Conservation (phyloP, 1,140 invertebrate species). For the Danaus plexippus region DNA sequence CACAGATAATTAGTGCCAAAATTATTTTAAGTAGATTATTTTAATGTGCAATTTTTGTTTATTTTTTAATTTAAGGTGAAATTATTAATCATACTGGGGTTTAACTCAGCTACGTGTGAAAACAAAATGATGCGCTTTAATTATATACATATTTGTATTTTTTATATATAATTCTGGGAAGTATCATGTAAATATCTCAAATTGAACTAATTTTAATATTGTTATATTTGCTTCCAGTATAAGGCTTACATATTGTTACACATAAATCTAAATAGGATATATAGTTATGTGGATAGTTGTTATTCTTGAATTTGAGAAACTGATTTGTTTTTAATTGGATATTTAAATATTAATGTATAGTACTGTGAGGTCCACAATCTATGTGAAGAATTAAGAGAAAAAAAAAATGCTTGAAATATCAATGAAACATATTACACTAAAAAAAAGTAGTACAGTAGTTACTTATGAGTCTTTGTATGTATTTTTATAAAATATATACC, state of each 20-base stretch:
- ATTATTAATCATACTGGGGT: conserved; percentile 51
- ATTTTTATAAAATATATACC: conserved; percentile 70
- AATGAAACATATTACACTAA: conserved; percentile 66
- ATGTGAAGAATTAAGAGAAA: conserved; percentile 25
- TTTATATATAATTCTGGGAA: conserved; percentile 49
- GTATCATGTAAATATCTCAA: conserved; percentile 63
- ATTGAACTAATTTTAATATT: conserved; percentile 57
- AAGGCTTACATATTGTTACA: conserved; percentile 60
- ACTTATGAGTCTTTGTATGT: conserved; percentile 57
- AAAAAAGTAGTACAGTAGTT: conserved; percentile 45
- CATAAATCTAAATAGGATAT: conserved; percentile 42
- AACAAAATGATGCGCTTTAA: conserved; percentile 68
- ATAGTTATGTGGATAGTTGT: conserved; percentile 35
- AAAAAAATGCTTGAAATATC: conserved; percentile 60
- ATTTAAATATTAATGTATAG: conserved; percentile 36
- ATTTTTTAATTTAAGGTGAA: conserved; percentile 64
- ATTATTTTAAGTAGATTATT: conserved; percentile 71
- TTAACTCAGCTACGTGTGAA: conserved; percentile 55
- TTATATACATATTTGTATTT: conserved; percentile 56
- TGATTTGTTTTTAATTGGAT: conserved; percentile 30
- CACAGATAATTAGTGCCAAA: conserved; percentile 74
- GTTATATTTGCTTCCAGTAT: conserved; percentile 67
- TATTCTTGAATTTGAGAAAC: conserved; percentile 34
- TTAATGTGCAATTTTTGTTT: conserved; percentile 72
- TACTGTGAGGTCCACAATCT: conserved; percentile 54